Evolutionary conservation across 2,888 invertebrate species (phyloP).

Genomic region (Tenodera sinensis): DNA sequence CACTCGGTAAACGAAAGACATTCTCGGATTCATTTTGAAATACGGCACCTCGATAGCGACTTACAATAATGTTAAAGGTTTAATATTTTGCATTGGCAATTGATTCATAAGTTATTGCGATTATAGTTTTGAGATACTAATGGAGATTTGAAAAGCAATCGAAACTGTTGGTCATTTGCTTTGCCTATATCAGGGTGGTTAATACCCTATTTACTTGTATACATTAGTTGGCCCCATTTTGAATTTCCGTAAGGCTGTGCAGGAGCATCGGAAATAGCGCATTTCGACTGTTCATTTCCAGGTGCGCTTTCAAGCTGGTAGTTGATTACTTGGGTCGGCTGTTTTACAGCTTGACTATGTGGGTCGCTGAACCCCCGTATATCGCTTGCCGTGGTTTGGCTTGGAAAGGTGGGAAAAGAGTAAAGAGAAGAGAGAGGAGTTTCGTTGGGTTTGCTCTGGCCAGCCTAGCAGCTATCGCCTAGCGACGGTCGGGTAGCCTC

Average conservation of each 20-base stretch:
- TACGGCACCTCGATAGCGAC: no score
- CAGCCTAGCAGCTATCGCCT: conserved; percentile 19
- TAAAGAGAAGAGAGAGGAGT: neutral
- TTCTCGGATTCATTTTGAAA: no score
- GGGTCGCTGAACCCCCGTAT: conserved; percentile 31
- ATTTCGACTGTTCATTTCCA: neutral
- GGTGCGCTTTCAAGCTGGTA: neutral
- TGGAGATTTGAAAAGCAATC: no score
- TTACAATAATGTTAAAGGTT: no score
- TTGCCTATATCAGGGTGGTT: neutral
- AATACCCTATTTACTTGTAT: neutral
- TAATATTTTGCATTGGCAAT: no score
- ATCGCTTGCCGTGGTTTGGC: conserved; percentile 12
- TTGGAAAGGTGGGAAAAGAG: conserved; percentile 18
- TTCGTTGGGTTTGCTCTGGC: conserved; percentile 10
- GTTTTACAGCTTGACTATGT: conserved; percentile 5
- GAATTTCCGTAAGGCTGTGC: neutral
- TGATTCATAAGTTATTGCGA: no score
- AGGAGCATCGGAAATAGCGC: conserved; percentile 11
- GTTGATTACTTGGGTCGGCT: neutral
- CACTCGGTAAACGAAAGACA: no score
- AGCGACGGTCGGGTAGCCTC: conserved; percentile 13
- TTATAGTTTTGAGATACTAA: no score
- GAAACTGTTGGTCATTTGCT: neutral
- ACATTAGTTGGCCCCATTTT: neutral